Conservation (phyloP, 2,797 vertebrate genomes). For the Simalia tracyae region DNA sequence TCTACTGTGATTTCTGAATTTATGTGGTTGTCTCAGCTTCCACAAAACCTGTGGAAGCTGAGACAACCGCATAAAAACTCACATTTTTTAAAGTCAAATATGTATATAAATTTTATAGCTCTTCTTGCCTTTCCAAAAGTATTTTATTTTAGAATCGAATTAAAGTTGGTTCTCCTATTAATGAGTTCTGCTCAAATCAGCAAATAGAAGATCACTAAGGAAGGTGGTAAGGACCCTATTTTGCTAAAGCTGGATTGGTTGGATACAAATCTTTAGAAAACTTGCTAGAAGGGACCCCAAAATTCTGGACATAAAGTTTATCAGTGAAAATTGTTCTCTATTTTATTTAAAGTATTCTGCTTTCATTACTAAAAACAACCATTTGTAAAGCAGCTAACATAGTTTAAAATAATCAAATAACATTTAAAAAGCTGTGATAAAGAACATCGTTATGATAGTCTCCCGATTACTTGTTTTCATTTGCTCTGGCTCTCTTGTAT, state of each 20-base stretch:
- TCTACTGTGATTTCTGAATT: neutral
- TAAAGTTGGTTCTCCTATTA: neutral
- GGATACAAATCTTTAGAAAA: neutral
- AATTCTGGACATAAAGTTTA: neutral
- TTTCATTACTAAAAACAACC: too few relatives aligned
- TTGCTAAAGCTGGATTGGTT: neutral
- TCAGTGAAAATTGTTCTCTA: too few relatives aligned
- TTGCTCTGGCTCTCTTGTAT: too few relatives aligned
- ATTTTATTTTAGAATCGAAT: neutral
- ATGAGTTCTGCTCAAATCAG: neutral
- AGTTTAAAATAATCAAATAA: too few relatives aligned
- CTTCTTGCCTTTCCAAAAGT: neutral
- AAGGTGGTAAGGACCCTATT: too few relatives aligned
- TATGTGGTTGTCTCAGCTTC: neutral
- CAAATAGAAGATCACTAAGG: neutral
- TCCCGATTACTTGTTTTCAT: too few relatives aligned
- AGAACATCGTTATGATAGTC: too few relatives aligned
- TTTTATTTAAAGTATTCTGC: too few relatives aligned
- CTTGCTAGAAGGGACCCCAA: neutral
- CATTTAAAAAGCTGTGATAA: too few relatives aligned
- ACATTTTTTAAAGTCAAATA: neutral
- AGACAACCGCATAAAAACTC: neutral
- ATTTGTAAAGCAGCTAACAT: too few relatives aligned
- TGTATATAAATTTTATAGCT: neutral
- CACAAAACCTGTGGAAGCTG: neutral